phyloP scores from a whole-genome alignment of 2,797 vertebrate species.

The Cossypha heuglini region DNA sequence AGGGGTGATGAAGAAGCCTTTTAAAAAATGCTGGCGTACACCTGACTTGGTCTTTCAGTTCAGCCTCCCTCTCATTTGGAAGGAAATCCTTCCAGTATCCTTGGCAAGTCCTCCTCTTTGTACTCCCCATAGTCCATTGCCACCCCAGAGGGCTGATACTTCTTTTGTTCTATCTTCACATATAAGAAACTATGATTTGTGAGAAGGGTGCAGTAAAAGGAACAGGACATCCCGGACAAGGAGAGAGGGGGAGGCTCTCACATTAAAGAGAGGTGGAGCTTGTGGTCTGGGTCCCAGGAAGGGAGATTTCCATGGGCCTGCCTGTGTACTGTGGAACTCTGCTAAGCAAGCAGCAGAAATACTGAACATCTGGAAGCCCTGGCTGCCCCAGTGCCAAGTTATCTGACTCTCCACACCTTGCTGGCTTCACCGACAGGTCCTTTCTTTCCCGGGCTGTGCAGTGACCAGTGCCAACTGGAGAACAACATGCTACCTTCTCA shows the following conservation, averaged over 20 bases:
- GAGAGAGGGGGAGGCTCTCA: background rate
- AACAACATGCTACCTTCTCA: background rate
- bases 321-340: background rate
- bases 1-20: background rate
- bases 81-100: background rate
- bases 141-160: background rate
- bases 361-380: background rate
- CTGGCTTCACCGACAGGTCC: background rate
- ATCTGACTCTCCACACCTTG: background rate
- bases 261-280: rapidly evolving
- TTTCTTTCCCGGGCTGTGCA: background rate
- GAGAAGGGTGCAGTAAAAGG: background rate
- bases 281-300: background rate
- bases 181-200: background rate
- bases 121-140: background rate
- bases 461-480: background rate
- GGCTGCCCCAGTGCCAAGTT: background rate
- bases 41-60: background rate
- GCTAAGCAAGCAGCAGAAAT: background rate
- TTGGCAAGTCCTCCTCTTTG: background rate
- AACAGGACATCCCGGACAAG: background rate
- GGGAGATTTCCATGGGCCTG: background rate
- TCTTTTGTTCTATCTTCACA: background rate
- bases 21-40: background rate
- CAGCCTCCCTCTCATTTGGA: background rate